These are phyloP conservation scores for Lucinisca nassula DNA, from an alignment of 2,888 invertebrate genomes.

Conservation along the genomic window DNA sequence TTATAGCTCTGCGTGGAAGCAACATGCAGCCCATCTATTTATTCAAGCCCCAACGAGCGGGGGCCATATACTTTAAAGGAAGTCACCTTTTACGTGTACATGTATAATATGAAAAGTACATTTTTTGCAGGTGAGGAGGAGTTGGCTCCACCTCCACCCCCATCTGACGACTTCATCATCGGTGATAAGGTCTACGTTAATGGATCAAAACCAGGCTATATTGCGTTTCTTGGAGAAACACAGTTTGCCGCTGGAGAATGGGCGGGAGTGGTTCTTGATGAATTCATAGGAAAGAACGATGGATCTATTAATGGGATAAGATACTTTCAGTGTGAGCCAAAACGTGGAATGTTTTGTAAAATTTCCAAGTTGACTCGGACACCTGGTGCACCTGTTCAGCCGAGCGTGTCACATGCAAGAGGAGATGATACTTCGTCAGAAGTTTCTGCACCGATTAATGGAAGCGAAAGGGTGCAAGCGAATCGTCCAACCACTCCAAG, in stretches of 20 bases:
- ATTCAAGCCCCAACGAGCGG: too few relatives aligned
- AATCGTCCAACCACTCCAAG: constrained; percentile 67
- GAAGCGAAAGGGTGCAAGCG: constrained; percentile 47
- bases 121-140: constrained; percentile 81
- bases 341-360: constrained; percentile 87
- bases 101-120: background rate
- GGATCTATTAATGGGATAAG: constrained; percentile 87
- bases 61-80: too few relatives aligned
- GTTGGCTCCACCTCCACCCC: constrained; percentile 54
- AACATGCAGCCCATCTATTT: too few relatives aligned
- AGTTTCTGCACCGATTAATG: constrained; percentile 54
- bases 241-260: constrained; percentile 88
- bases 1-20: too few relatives aligned
- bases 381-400: constrained; percentile 67
- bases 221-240: constrained; percentile 88
- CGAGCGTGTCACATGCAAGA: constrained; percentile 46
- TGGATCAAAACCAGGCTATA: constrained; percentile 87
- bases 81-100: too few relatives aligned
- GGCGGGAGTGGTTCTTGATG: constrained; percentile 88
- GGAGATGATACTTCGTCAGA: constrained; percentile 63
- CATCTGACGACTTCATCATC: constrained; percentile 96
- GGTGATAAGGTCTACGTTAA: constrained; percentile 95
- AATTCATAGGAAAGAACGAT: constrained; percentile 88
- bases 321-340: constrained; percentile 88
- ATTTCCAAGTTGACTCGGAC: constrained; percentile 92